phyloP scores from a whole-genome alignment of 30 jellyfish, hydroid and myxozoan species.

The Hydractinia symbiolongicarpus region DNA sequence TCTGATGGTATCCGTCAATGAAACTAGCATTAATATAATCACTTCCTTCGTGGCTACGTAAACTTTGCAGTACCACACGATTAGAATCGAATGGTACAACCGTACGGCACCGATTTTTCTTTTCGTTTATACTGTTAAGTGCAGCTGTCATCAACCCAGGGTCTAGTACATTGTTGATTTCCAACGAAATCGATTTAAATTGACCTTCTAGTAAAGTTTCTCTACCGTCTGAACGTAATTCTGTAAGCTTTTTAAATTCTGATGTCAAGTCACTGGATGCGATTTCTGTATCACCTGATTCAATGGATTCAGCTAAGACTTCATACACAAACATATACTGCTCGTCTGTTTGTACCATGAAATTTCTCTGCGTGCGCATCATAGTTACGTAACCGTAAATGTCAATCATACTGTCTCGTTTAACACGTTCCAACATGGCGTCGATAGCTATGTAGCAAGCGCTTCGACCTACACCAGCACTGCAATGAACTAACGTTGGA shows the following conservation, averaged over 20 bases:
- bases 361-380: constrained; percentile 74
- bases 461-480: constrained; percentile 99
- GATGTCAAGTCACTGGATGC: constrained; percentile 39
- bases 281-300: constrained; percentile 74
- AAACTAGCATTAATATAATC: constrained; percentile 84
- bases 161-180: constrained; percentile 48
- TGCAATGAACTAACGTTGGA: constrained; percentile 92
- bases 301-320: constrained; percentile 82
- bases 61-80: constrained; percentile 69
- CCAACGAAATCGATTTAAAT: constrained; percentile 30
- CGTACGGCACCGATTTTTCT: constrained; percentile 58
- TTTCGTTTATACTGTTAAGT: constrained; percentile 29
- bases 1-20: constrained; percentile 53
- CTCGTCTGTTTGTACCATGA: constrained; percentile 86
- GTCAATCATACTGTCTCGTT: constrained; percentile 54
- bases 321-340: constrained; percentile 81
- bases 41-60: constrained; percentile 62
- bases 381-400: constrained; percentile 76
- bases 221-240: constrained; percentile 36
- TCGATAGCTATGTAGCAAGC: constrained; percentile 82
- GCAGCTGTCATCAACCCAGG: constrained; percentile 45
- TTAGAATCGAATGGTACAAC: constrained; percentile 60
- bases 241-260: constrained; percentile 54
- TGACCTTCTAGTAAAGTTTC: constrained; percentile 56
- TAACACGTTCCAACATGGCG: constrained; percentile 81